Percentiles rank a stretch among this genome's conserved stretches.
phyloP scores from a whole-genome alignment of 23 tunicate genomes.

The Halocynthia roretzi region DNA sequence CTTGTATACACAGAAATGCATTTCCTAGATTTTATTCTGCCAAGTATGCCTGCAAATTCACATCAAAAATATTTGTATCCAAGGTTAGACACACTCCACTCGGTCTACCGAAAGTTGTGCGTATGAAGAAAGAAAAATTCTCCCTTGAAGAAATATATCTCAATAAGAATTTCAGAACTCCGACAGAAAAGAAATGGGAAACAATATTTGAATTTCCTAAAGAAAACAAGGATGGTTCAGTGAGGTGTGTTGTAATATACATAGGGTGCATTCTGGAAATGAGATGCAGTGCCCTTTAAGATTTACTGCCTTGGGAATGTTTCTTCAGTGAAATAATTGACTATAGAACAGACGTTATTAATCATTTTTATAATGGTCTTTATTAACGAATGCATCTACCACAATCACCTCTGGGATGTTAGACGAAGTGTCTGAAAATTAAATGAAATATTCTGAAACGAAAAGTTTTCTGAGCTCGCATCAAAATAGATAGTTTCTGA shows the following conservation, averaged over 20 bases:
- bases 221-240: constrained; percentile 60
- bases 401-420: not conserved
- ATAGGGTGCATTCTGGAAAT: too few species aligned
- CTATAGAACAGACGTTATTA: not conserved
- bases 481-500: not conserved
- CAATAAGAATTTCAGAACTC: constrained; percentile 78
- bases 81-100: constrained; percentile 78
- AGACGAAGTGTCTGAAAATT: not conserved
- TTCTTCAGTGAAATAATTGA: not conserved
- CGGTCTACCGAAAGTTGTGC: constrained; percentile 74
- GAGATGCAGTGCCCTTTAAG: not conserved
- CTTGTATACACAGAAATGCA: too few species aligned
- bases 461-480: not conserved
- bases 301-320: not conserved
- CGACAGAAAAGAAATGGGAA: constrained; percentile 43
- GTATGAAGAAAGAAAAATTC: constrained; percentile 60
- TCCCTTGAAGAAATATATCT: constrained; percentile 79
- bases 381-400: too few species aligned
- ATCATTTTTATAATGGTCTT: not conserved
- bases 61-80: not conserved
- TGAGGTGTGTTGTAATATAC: constrained; percentile 16
- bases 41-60: not conserved
- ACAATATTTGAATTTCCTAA: constrained; percentile 86
- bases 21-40: too few species aligned
- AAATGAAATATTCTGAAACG: not conserved